Conservation (phyloP, 2,797 vertebrate species). For the Choloepus didactylus region DNA sequence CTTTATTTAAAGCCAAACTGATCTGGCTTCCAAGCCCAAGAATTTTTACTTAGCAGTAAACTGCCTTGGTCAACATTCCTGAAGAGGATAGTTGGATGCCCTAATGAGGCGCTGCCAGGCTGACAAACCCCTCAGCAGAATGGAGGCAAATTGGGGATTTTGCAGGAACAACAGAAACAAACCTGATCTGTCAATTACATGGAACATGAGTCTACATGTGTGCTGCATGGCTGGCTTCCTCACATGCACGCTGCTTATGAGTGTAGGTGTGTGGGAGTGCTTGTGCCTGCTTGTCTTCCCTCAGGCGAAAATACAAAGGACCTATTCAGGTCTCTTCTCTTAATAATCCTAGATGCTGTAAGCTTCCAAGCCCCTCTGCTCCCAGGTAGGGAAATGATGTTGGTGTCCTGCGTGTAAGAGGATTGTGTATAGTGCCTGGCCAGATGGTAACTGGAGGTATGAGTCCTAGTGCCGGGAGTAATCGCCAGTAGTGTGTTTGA, state of each 20-base stretch:
- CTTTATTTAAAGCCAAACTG: slow-evolving; percentile 36
- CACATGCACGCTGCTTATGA: neutral
- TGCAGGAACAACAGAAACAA: neutral
- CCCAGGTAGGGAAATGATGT: neutral
- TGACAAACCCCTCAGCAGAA: neutral
- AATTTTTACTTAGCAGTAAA: neutral
- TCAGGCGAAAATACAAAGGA: neutral
- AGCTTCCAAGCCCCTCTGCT: neutral
- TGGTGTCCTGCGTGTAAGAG: neutral
- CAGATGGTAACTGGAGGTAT: neutral
- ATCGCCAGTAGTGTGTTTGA: neutral
- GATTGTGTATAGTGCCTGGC: neutral
- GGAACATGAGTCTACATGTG: neutral
- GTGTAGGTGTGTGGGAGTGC: too few species aligned
- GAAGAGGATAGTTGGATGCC: neutral
- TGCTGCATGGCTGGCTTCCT: neutral
- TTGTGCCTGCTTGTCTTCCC: neutral
- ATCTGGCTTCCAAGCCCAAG: neutral
- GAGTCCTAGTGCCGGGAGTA: neutral
- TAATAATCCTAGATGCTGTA: neutral
- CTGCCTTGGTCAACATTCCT: neutral
- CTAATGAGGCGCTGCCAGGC: neutral
- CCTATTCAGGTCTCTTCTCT: neutral
- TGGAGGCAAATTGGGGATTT: slow-evolving; percentile 52
- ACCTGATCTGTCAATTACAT: neutral